Evolutionary conservation across 2,888 invertebrate genomes (phyloP), one percentile per base, ranked within the genome.

Genomic region (Spisula subtruncata): DNA sequence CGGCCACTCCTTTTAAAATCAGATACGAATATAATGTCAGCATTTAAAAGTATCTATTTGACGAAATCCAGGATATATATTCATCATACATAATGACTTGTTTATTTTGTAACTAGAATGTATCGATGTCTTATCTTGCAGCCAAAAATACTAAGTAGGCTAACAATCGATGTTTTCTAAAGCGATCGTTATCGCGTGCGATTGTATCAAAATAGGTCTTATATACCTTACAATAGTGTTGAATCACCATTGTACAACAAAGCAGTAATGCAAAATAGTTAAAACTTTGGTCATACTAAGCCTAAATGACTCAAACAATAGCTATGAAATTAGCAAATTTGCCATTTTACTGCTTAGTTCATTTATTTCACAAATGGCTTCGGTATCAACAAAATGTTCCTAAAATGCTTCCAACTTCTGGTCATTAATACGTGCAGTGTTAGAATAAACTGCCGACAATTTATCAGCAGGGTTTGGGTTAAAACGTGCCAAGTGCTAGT

Each of bases 131-230:
- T 83, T 60, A 83, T 83, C 83, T 29, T 41, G 60, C 35, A 29
- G 29, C 48, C 25, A 48, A 79, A 54, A 56, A 60, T 14, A 35
- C 41, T 20, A 83, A 60, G 46, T 60, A 29, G 29, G 18, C 18
- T 75, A 75, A 84, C 75, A 84, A 84, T 84, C 66, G 46, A 48
- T 29, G 46, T 75, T 84, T 84, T 84, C 84, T 84, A 71, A 84
- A 66, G 71, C 48, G 84, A 84, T 84, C 84, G 71, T 84, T 84
- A 84, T 84, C 84, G 41, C 48, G 46, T 29, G 51, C 48, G 46
- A 56, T 83, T 56, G 14, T 75, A 35, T 35, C 35, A 14, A 75
- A 75, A 75, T 6, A 35, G 0, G 75, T 35, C 75, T 75, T 75
- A 35, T 32, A 75, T 32, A 18, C 75, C 32, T 25, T 20, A 75